A percentile compares a stretch with the other conserved stretches of the same genome.
Evolutionary conservation across 2,113 vertebrate genomes (phyloP).

Genomic region (Poeciliopsis prolifica): DNA sequence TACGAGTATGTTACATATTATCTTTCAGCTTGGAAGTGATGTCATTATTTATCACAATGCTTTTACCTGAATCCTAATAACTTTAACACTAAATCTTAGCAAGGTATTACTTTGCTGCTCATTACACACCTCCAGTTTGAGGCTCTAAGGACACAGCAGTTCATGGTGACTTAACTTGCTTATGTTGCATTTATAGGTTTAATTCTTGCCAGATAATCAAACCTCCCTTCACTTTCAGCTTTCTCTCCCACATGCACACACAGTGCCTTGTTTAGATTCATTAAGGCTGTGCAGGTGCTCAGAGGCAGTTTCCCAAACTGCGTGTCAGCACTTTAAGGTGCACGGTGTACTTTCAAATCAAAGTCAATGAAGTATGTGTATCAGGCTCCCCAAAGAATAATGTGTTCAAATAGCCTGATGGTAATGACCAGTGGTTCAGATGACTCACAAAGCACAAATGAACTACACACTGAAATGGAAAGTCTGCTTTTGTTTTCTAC

Average conservation of each 20-base stretch:
- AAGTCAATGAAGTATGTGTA: slow-evolving; percentile 34
- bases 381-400: slow-evolving; percentile 21
- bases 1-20: slow-evolving; percentile 68
- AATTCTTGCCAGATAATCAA: slow-evolving; percentile 14
- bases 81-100: background rate
- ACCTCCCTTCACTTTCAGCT: slow-evolving; percentile 1
- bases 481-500: background rate
- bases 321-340: slow-evolving; percentile 67
- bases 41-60: slow-evolving; percentile 20
- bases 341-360: slow-evolving; percentile 51
- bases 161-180: background rate
- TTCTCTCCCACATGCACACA: slow-evolving; percentile 26
- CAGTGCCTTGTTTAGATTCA: slow-evolving; percentile 68
- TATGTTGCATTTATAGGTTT: slow-evolving; percentile 10
- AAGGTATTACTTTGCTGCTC: background rate
- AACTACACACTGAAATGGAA: background rate
- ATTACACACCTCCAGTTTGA: background rate
- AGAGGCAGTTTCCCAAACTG: slow-evolving; percentile 34
- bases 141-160: background rate
- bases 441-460: background rate
- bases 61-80: slow-evolving; percentile 1
- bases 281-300: slow-evolving; percentile 58
- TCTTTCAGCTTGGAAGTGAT: slow-evolving; percentile 44
- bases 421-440: background rate
- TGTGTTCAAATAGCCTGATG: background rate